phyloP scores from a whole-genome alignment of 92 coral and sea anemone species.

The Nematostella vectensis region DNA sequence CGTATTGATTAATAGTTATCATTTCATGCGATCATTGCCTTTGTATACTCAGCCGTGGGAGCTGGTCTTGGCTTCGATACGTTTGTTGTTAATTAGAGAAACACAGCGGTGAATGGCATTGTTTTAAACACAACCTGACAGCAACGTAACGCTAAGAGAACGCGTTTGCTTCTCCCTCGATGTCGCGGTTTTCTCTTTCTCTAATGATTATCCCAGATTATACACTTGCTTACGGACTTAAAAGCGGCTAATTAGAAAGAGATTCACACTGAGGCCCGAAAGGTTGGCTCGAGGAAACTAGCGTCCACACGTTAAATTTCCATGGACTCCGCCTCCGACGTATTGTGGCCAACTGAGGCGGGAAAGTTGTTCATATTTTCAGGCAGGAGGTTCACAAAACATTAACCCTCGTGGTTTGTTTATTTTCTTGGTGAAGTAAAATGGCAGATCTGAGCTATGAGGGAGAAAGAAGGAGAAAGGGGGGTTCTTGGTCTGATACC shows the following conservation, averaged over 20 bases:
- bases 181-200: no score
- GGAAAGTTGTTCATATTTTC: slow-evolving; percentile 69
- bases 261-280: slow-evolving; percentile 69
- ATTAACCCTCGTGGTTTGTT: slow-evolving; percentile 58
- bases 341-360: slow-evolving; percentile 85
- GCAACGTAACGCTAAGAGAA: slow-evolving; percentile 31
- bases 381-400: slow-evolving; percentile 78
- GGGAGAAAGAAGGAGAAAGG: no score
- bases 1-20: neutral
- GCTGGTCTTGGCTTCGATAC: slow-evolving; percentile 5
- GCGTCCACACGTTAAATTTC: slow-evolving; percentile 74
- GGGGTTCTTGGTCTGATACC: no score
- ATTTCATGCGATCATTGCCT: slow-evolving; percentile 1
- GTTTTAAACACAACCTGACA: slow-evolving; percentile 37
- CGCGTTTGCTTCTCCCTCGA: slow-evolving; percentile 27
- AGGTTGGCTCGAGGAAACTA: slow-evolving; percentile 70
- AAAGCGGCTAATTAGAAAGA: slow-evolving; percentile 69
- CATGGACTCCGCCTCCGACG: slow-evolving; percentile 88
- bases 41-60: slow-evolving; percentile 1
- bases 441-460: no score
- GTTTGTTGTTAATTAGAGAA: slow-evolving; percentile 46
- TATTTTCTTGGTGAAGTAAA: no score
- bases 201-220: slow-evolving; percentile 16
- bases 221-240: slow-evolving; percentile 22
- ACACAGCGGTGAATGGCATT: slow-evolving; percentile 48